Percentiles rank a stretch among this genome's conserved stretches.
Conservation (phyloP, 64 coral and sea anemone genomes). For the Acropora yongei region DNA sequence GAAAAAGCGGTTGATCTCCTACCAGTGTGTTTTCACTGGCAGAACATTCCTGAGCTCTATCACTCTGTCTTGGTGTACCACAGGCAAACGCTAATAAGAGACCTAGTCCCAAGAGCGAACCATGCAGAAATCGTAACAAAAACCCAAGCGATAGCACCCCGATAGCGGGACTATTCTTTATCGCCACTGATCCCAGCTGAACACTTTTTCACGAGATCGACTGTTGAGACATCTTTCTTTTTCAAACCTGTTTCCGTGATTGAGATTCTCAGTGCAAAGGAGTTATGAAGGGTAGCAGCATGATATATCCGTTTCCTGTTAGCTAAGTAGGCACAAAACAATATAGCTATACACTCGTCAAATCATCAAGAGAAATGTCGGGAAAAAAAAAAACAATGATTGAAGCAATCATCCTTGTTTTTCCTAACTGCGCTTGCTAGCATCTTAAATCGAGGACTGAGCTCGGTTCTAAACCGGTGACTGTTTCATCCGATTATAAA, state of each 20-base stretch:
- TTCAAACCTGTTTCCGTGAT: background rate
- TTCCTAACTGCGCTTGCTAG: background rate
- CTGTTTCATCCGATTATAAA: background rate
- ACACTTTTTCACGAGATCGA: background rate
- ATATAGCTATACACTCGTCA: conserved; percentile 21
- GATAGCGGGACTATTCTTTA: background rate
- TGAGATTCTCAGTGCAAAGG: conserved; percentile 1
- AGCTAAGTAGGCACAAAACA: conserved; percentile 27
- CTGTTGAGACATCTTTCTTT: background rate
- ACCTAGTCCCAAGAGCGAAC: conserved; percentile 14
- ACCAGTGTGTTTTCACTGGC: background rate
- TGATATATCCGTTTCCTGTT: conserved; percentile 46
- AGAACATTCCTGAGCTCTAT: conserved; percentile 7
- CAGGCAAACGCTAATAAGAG: conserved; percentile 9
- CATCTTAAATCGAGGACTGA: background rate
- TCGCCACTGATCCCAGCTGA: background rate
- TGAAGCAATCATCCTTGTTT: background rate
- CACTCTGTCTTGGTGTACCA: conserved; percentile 29
- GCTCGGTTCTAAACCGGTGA: background rate
- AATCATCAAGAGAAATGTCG: conserved; percentile 33
- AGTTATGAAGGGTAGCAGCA: conserved; percentile 11
- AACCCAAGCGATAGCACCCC: background rate
- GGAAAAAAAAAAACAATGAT: background rate
- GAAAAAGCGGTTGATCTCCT: conserved; percentile 39
- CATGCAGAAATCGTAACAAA: background rate